Evolutionary conservation across 2,797 vertebrate genomes (phyloP).

Genomic region (Lutjanus argentimaculatus): DNA sequence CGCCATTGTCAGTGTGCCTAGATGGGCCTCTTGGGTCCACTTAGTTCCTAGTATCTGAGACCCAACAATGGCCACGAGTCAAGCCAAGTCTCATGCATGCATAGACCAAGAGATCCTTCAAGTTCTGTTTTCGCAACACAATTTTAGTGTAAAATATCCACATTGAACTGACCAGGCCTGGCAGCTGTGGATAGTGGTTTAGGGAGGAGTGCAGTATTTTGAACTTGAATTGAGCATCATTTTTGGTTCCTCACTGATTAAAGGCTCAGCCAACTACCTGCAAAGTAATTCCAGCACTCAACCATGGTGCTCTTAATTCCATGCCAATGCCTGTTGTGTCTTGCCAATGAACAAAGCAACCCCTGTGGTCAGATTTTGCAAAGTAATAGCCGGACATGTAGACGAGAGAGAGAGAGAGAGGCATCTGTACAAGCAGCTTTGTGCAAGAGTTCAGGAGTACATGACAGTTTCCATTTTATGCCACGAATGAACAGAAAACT

Average conservation of each 20-base stretch:
- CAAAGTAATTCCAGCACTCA: not conserved
- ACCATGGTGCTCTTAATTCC: not conserved
- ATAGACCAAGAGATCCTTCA: not conserved
- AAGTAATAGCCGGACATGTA: not conserved
- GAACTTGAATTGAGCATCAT: not conserved
- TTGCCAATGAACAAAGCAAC: not conserved
- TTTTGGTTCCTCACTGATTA: not conserved
- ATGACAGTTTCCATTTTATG: not conserved
- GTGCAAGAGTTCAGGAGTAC: not conserved
- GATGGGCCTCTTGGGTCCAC: not conserved
- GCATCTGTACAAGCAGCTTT: not conserved
- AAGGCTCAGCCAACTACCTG: not conserved
- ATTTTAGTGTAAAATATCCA: not conserved
- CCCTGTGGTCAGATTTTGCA: not conserved
- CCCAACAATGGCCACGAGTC: not conserved
- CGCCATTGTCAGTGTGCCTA: not conserved
- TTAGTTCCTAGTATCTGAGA: not conserved
- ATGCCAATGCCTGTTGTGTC: not conserved
- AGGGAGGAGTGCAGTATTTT: not conserved
- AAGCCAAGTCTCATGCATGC: not conserved
- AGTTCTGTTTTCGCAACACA: not conserved
- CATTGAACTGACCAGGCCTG: not conserved
- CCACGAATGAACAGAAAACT: not conserved
- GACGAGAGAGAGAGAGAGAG: not conserved
- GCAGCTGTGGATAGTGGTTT: not conserved